A percentile compares a stretch with the other conserved stretches of the same genome.
Evolutionary conservation across 2,113 vertebrate species (phyloP).

Genomic region (Psilopsiagon aurifrons): DNA sequence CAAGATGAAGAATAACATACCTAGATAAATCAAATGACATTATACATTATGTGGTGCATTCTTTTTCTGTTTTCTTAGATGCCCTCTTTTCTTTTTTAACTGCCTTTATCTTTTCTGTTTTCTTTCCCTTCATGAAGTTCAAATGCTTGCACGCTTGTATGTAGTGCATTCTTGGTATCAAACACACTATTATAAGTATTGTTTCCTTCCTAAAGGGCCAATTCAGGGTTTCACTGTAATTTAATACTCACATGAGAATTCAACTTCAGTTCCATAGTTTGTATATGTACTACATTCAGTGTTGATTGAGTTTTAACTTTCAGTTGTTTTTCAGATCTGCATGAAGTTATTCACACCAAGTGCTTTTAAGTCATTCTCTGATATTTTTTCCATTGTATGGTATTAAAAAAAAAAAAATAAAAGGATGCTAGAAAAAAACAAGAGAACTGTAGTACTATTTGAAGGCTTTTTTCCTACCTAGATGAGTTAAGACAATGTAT

Average conservation of each 20-base stretch:
- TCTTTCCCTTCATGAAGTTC: neutral
- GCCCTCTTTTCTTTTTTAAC: neutral
- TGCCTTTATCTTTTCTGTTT: neutral
- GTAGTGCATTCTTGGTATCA: conserved; percentile 50
- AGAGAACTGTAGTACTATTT: neutral
- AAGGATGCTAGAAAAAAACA: neutral
- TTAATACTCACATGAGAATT: conserved; percentile 67
- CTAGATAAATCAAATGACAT: neutral
- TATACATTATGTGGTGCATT: neutral
- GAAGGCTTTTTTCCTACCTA: neutral
- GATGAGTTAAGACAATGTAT: neutral
- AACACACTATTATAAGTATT: conserved; percentile 65
- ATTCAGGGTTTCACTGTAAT: conserved; percentile 68
- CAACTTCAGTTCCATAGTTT: conserved; percentile 27
- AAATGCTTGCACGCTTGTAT: conserved; percentile 37
- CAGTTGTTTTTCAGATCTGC: conserved; percentile 38
- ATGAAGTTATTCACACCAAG: neutral
- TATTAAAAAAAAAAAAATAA: neutral
- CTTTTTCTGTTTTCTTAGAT: conserved; percentile 4
- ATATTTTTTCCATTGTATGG: neutral
- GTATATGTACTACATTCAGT: conserved; percentile 22
- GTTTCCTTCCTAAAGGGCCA: conserved; percentile 69
- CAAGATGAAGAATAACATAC: neutral
- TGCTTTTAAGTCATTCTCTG: conserved; percentile 2
- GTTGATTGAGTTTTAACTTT: conserved; percentile 24